Evolutionary conservation across 2,797 vertebrate genomes (phyloP), one percentile per base, ranked within the genome.

Genomic region (Sebastiscus tertius): DNA sequence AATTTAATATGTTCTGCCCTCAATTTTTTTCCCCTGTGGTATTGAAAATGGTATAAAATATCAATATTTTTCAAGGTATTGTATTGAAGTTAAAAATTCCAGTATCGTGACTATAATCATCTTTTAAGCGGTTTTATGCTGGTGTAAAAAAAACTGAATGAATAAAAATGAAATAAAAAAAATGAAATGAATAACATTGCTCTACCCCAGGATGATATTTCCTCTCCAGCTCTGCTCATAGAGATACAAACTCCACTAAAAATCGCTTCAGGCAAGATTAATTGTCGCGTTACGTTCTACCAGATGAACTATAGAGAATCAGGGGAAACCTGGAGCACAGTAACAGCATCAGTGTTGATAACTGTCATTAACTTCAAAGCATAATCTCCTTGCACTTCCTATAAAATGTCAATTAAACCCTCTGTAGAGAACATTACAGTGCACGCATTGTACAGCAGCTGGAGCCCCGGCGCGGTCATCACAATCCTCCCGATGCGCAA

Each of bases 291-390:
- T 60, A 54, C 58, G 66, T 49, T 73, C 34, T 29, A 74, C 22
- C 52, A 80, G 70, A 67, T 65, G 63, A 82, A 73, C 46, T 9
- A 54, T 54, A 29, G 46, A 55, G 31, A 46, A 66, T 33, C 29
- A 59, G 4, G 39, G 56, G 54, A 60, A 81, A 82, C 78, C 60
- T 68, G 73, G 27, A 75, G 71, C 74, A 59, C 64, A 74, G 60
- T 24, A 70, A 34, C 69, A 79, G 62, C 75, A 85, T 77, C 68
- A 13, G 29, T 63, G 69, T 72, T 64, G 79, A 88, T 83, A 80
- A 75, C 71, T 80, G 82, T 75, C 79, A 85, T 89, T 84, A 81
- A 83, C 74, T 71, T 83, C 79, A 69, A 74, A 77, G n/a, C 63
- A 70, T 80, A 60, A 89, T 84, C 63, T 87, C 66, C 54, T 7